A percentile compares a stretch with the other conserved stretches of the same genome.
Evolutionary conservation across 2,888 invertebrate genomes (phyloP).

Genomic region (Ischnus inquisitorius): DNA sequence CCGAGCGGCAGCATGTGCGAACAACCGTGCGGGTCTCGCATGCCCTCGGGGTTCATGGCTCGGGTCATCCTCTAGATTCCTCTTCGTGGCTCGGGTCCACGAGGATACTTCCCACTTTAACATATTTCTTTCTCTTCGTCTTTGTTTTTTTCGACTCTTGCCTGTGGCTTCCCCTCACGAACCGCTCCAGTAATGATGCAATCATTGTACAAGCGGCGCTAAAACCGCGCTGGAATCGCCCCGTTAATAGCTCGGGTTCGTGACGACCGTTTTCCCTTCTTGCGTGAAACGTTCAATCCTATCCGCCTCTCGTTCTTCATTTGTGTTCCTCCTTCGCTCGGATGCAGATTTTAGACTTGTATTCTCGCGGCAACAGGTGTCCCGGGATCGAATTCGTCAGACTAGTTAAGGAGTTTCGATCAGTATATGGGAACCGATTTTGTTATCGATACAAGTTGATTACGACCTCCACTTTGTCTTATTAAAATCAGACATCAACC

Average conservation of each 20-base stretch:
- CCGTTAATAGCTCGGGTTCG: slow-evolving; percentile 10
- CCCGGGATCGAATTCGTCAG: not conserved
- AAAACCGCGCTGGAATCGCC: slow-evolving; percentile 15
- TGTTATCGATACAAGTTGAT: too few relatives aligned
- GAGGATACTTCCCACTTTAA: not conserved
- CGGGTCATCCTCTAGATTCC: slow-evolving; percentile 33
- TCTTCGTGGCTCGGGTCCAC: slow-evolving; percentile 38
- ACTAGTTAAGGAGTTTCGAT: too few relatives aligned
- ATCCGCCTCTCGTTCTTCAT: slow-evolving; percentile 10
- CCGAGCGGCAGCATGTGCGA: not conserved
- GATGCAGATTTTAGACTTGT: not conserved
- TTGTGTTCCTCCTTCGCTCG: not conserved
- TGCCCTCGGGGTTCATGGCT: slow-evolving; percentile 28
- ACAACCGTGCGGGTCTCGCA: slow-evolving; percentile 3
- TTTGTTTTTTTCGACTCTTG: slow-evolving; percentile 19
- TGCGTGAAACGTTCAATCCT: slow-evolving; percentile 26
- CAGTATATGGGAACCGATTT: too few relatives aligned
- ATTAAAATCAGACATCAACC: too few relatives aligned
- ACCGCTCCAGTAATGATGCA: slow-evolving; percentile 74
- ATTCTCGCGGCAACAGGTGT: slow-evolving; percentile 4
- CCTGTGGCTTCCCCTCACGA: slow-evolving; percentile 38
- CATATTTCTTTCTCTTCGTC: not conserved
- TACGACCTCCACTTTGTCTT: too few relatives aligned
- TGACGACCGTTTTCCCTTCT: slow-evolving; percentile 15
- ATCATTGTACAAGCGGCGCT: slow-evolving; percentile 56